Evolutionary conservation across 2,888 invertebrate species (phyloP), one percentile per base, ranked within the genome.

Genomic region (Melanargia galathea): DNA sequence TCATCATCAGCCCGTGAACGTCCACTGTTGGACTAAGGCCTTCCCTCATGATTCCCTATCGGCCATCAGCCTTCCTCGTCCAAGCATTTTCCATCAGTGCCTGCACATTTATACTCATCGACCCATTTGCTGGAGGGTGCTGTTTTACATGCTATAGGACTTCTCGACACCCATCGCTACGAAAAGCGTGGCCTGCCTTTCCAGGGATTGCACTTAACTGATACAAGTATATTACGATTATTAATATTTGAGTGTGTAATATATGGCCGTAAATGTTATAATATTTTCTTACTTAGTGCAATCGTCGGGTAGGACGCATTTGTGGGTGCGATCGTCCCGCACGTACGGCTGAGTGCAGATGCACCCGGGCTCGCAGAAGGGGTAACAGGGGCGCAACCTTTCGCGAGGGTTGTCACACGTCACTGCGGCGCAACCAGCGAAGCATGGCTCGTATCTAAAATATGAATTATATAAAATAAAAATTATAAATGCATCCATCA

Each of bases 281-380:
- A 35, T 43, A 43, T 20, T 43, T 24, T 35, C 48, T 78, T 77
- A 91, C 90, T 86, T 90, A n/a, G 90, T 85, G 72, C 91, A 90
- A 26, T 91, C 88, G 16, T 87, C 88, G 0, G 86, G 86, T 46
- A 86, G 65, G 13, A 90, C 84, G 66, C 91, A 91, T 70, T 91
- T 91, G 71, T 91, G 90, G n/a, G 91, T 91, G 48, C 91, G 77
- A 66, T 90, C 91, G 66, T 91, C 91, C 3, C 91, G 75, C 1
- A 90, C 86, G 64, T 85, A 87, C 0, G 90, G 90, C 20, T 80
- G 83, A 13, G 78, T 73, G 71, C 91, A 91, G 46, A 90, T 79
- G 71, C 91, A 91, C 24, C 91, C 91, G 0, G 88, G 79, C 72
- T 91, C 90, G 73, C 90, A 91, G 78, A 90, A 91, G 1, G 91